Percentiles rank a stretch among this genome's conserved stretches.
phyloP scores from a whole-genome alignment of 2,888 invertebrate genomes.

The Ophioninae sp. region DNA sequence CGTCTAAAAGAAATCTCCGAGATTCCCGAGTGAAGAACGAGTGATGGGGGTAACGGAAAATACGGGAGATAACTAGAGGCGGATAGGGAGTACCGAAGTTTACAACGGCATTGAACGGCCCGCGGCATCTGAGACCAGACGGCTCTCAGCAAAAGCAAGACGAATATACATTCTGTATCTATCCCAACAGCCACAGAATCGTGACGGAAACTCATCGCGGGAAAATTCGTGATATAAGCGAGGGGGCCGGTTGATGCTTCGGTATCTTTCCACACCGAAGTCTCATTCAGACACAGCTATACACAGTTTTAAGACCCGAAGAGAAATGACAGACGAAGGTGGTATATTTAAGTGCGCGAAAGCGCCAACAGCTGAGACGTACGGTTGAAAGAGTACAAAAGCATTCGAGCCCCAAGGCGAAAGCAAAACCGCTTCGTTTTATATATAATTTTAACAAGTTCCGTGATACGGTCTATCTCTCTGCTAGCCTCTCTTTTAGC shows the following conservation, averaged over 20 bases:
- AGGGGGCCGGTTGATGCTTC: slow-evolving; percentile 34
- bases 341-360: slow-evolving; percentile 38
- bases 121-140: slow-evolving; percentile 55
- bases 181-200: slow-evolving; percentile 69
- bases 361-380: slow-evolving; percentile 43
- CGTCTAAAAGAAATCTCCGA: background rate
- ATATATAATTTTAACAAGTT: slow-evolving; percentile 60
- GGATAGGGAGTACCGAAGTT: background rate
- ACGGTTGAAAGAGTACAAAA: slow-evolving; percentile 46
- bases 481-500: slow-evolving; percentile 26
- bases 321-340: slow-evolving; percentile 46
- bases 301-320: slow-evolving; percentile 35
- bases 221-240: slow-evolving; percentile 70
- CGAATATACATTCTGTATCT: slow-evolving; percentile 16
- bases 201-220: slow-evolving; percentile 78
- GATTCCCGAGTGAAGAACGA: slow-evolving; percentile 28
- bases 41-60: slow-evolving; percentile 48
- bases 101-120: slow-evolving; percentile 58
- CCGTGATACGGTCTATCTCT: slow-evolving; percentile 29
- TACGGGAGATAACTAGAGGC: slow-evolving; percentile 36
- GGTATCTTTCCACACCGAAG: slow-evolving; percentile 60
- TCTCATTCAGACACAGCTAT: slow-evolving; percentile 18
- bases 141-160: slow-evolving; percentile 63
- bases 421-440: slow-evolving; percentile 66
- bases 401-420: slow-evolving; percentile 60